Conservation (phyloP, 1,140 invertebrate species). For the Sitobion miscanthi region DNA sequence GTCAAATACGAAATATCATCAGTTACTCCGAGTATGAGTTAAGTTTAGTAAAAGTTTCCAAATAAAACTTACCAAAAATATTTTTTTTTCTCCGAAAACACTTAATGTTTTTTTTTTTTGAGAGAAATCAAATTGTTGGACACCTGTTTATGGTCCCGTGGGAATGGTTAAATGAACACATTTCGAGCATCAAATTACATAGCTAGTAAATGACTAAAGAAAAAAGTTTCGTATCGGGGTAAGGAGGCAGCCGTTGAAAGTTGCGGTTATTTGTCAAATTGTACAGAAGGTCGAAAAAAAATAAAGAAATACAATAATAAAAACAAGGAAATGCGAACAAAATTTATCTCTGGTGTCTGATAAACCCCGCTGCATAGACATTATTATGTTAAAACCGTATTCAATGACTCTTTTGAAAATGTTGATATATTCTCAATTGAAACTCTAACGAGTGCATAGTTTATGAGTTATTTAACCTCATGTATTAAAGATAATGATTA, state of each 20-base stretch:
- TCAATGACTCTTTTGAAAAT: background rate
- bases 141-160: conserved; percentile 42
- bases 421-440: background rate
- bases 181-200: conserved; percentile 50
- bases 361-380: background rate
- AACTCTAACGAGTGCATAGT: background rate
- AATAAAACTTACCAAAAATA: conserved; percentile 35
- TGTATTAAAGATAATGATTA: background rate
- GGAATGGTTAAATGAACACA: conserved; percentile 47
- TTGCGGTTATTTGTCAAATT: conserved; percentile 45
- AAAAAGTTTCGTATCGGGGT: conserved; percentile 7
- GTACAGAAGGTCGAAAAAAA: background rate
- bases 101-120: background rate
- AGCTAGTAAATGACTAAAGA: conserved; percentile 39
- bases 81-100: background rate
- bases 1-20: background rate
- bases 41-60: conserved; percentile 10
- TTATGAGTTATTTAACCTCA: background rate
- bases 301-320: conserved; percentile 6
- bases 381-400: background rate
- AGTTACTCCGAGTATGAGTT: background rate
- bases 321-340: background rate
- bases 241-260: conserved; percentile 7
- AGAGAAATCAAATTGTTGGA: conserved; percentile 39
- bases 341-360: background rate